A percentile compares a stretch with the other conserved stretches of the same genome.
These are phyloP conservation scores for Brenthis daphne DNA, from an alignment of 2,888 invertebrate species.

Conservation along the genomic window DNA sequence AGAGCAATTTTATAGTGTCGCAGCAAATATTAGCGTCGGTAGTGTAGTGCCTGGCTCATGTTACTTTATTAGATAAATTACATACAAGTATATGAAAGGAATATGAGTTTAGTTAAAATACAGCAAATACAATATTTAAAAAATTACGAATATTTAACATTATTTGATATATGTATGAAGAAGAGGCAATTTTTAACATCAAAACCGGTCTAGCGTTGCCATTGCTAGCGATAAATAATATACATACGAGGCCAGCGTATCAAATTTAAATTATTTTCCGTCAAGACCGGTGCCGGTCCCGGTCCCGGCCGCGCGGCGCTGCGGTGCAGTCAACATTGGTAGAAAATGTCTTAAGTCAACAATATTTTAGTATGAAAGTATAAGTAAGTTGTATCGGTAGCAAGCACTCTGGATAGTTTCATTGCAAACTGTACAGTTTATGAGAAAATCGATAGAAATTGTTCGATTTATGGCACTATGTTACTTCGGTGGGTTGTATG, in stretches of 20 bases:
- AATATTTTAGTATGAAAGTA: too few species aligned
- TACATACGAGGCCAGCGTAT: background rate
- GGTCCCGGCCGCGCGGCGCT: too few species aligned
- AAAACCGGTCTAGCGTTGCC: background rate
- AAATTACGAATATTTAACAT: background rate
- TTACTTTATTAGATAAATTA: background rate
- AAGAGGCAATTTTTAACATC: conserved; percentile 1
- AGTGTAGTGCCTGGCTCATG: background rate
- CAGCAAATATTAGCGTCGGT: too few species aligned
- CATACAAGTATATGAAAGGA: background rate
- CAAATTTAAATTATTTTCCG: background rate
- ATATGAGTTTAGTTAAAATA: conserved; percentile 1
- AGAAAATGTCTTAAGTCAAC: too few species aligned
- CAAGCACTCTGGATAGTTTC: conserved; percentile 3
- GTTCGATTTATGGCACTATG: conserved; percentile 24
- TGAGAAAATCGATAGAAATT: background rate
- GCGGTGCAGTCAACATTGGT: too few species aligned
- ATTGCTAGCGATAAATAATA: conserved; percentile 1
- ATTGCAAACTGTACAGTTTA: background rate
- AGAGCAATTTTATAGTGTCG: too few species aligned
- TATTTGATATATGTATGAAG: background rate
- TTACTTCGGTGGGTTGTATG: conserved; percentile 16
- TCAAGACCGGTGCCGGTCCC: background rate
- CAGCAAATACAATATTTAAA: conserved; percentile 8
- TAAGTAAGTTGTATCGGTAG: background rate